Base-by-base conservation (phyloP, 2,888 invertebrate genomes). In the Rhagium mordax region DNA sequence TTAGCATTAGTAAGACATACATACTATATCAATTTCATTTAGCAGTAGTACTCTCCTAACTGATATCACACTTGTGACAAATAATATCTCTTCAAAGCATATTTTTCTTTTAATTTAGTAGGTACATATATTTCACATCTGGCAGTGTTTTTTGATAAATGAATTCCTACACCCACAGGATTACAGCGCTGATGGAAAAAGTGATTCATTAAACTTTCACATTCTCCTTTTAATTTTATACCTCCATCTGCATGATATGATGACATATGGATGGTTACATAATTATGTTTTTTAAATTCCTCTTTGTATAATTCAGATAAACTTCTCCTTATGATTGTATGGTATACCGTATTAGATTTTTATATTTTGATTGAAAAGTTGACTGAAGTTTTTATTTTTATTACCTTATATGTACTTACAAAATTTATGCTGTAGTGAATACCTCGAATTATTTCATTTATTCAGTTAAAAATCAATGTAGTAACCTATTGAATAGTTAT, bases 211-310 rank as follows among this genome's bases (percentile, higher is more conserved):
- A 59, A 59, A 59, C 59, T 29, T 59, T 16, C 33, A n/a, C 59
- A 2, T 20, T 4, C 33, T 59, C 59, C 59, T 59, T 33, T 59
- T 61, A 61, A 27, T 64, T 51, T 27, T 27, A 49, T 47, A 27
- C 64, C 27, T 29, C 41, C 33, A 33, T 33, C 65, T 33, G 41
- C 53, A 41, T 33, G 65, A 53, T 53, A 65, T 65, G n/a, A n/a
- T n/a, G n/a, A n/a, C n/a, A n/a, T n/a, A n/a, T n/a, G n/a, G n/a
- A 65, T 53, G 65, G 53, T 53, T 41, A 51, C 27, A 51, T 65
- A 65, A 65, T 65, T 65, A 65, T 65, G 65, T 65, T 53, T 65
- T 65, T 51, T 51, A 33, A 29, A 65, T 8, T 7, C n/a, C 65
- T 29, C 53, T 53, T 53, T 53, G 29, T 65, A 41, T 20, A 29